These are phyloP conservation scores for Rhadina sibilatrix DNA, from an alignment of 2,113 vertebrate genomes.

Conservation along the genomic window DNA sequence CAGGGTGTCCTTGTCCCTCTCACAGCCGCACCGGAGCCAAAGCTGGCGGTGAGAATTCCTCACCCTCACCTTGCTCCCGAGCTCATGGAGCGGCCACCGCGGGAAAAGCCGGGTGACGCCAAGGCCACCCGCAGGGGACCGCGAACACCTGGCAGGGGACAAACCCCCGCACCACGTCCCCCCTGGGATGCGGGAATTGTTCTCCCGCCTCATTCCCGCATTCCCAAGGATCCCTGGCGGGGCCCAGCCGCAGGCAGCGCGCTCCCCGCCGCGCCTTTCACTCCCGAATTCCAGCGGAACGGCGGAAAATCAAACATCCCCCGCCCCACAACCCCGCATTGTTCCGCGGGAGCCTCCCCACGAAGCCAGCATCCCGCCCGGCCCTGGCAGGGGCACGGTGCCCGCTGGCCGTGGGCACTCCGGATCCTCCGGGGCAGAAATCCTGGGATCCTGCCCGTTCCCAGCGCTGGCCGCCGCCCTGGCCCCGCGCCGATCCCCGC, in stretches of 20 bases:
- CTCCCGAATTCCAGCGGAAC: neutral
- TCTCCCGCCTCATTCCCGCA: neutral
- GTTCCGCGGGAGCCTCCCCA: neutral
- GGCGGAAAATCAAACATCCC: neutral
- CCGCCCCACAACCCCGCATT: too few species aligned
- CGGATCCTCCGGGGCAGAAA: neutral
- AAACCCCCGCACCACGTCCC: fast-evolving
- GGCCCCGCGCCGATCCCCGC: fast-evolving
- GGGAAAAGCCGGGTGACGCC: neutral
- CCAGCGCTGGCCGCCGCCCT: neutral
- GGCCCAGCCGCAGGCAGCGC: too few species aligned
- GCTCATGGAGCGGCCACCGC: fast-evolving
- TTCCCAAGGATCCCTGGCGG: neutral
- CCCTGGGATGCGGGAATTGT: neutral
- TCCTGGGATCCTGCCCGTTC: neutral
- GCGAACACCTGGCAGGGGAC: neutral
- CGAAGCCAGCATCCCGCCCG: fast-evolving
- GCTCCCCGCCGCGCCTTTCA: neutral
- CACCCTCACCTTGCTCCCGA: fast-evolving
- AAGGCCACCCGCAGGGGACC: neutral
- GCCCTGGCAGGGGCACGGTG: neutral
- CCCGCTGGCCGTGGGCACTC: fast-evolving
- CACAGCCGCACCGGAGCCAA: fast-evolving
- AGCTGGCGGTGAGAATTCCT: fast-evolving
- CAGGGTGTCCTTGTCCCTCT: neutral